Evolutionary conservation across 2,888 invertebrate genomes (phyloP).

Genomic region (Hirtodrosophila histrioides): DNA sequence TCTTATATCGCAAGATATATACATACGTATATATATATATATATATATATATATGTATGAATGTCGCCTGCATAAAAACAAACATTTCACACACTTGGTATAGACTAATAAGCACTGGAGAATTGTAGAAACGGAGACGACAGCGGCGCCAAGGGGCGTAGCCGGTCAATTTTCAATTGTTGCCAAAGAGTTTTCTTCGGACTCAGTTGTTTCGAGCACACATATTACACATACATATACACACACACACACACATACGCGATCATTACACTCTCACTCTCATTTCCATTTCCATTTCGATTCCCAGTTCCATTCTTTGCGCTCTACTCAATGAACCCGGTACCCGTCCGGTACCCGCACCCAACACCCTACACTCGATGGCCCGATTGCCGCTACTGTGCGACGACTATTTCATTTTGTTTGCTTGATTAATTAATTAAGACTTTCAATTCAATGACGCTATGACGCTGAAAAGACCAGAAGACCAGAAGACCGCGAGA

Average conservation of each 20-base stretch:
- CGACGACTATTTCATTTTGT: slow-evolving; percentile 18
- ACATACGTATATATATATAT: slow-evolving; percentile 1
- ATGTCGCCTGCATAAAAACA: slow-evolving; percentile 56
- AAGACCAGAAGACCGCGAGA: slow-evolving; percentile 16
- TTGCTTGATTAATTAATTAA: slow-evolving; percentile 65
- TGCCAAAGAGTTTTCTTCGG: slow-evolving; percentile 65
- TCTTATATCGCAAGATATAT: background rate
- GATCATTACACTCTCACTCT: slow-evolving; percentile 13
- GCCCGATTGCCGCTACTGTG: slow-evolving; percentile 3
- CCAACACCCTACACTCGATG: slow-evolving; percentile 18
- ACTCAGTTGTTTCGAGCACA: slow-evolving; percentile 41
- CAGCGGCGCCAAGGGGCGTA: slow-evolving; percentile 9
- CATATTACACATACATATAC: slow-evolving; percentile 6
- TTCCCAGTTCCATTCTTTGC: slow-evolving; percentile 8
- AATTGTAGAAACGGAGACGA: background rate
- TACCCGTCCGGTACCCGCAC: slow-evolving; percentile 18
- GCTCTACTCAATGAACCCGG: slow-evolving; percentile 38
- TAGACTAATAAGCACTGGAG: background rate
- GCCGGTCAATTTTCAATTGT: slow-evolving; percentile 62
- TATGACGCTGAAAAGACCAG: slow-evolving; percentile 16
- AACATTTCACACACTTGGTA: slow-evolving; percentile 39
- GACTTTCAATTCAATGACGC: slow-evolving; percentile 47
- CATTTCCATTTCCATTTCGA: slow-evolving; percentile 5
- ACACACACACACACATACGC: background rate
- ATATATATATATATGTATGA: too few relatives aligned